phyloP scores from a whole-genome alignment of 2,888 invertebrate genomes.

The Tolmerus cingulatus region DNA sequence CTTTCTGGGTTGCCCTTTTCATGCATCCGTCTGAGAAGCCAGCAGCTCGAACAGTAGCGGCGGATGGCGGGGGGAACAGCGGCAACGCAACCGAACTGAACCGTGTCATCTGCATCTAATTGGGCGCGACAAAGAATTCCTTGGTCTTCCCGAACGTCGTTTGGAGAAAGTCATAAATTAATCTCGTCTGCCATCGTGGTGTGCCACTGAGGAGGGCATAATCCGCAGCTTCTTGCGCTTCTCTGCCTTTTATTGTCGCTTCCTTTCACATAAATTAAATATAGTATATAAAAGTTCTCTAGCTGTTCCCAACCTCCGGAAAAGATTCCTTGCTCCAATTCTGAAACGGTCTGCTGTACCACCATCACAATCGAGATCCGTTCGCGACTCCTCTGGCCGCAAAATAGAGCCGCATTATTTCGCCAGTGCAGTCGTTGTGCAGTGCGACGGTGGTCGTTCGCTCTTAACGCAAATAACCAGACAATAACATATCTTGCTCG shows the following conservation, averaged over 20 bases:
- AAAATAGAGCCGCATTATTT: neutral
- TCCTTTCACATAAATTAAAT: neutral
- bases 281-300: neutral
- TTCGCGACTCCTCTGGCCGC: neutral
- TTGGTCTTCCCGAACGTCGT: neutral
- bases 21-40: neutral
- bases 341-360: neutral
- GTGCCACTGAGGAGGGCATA: neutral
- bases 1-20: neutral
- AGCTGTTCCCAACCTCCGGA: neutral
- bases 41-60: neutral
- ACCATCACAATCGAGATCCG: neutral
- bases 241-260: neutral
- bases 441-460: neutral
- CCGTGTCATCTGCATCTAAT: constrained; percentile 31
- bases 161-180: constrained; percentile 38
- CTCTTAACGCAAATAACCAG: neutral
- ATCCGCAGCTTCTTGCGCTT: neutral
- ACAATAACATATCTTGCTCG: neutral
- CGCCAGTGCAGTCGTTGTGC: neutral
- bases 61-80: neutral
- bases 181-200: neutral
- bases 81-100: neutral
- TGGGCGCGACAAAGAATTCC: constrained; percentile 35
- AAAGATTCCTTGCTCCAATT: neutral